A percentile compares a stretch with the other conserved stretches of the same genome.
Evolutionary conservation across 1,140 invertebrate species (phyloP).

Genomic region (Papilio polytes): DNA sequence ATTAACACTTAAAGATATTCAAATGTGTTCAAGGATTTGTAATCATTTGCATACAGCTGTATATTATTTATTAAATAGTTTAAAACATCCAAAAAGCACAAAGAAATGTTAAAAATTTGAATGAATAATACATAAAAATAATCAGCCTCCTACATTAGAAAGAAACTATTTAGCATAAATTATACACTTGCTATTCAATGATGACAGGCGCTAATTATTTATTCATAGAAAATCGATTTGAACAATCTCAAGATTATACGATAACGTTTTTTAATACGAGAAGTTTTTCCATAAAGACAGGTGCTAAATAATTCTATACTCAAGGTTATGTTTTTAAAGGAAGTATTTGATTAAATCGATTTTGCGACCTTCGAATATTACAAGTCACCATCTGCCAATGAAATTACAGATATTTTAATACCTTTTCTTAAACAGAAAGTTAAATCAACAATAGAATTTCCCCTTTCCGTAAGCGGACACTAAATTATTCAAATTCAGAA

Average conservation of each 20-base stretch:
- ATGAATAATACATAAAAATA: background rate
- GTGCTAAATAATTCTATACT: conserved; percentile 16
- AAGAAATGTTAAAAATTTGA: background rate
- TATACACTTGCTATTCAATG: no score
- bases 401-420: background rate
- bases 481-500: conserved; percentile 7
- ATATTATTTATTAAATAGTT: background rate
- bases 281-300: background rate
- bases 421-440: background rate
- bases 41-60: conserved; percentile 2
- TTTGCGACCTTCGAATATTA: conserved; percentile 27
- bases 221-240: conserved; percentile 18
- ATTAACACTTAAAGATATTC: background rate
- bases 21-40: background rate
- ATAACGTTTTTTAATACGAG: background rate
- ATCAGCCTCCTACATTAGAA: background rate
- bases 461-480: background rate
- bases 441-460: conserved; percentile 1
- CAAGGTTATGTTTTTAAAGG: background rate
- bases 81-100: background rate
- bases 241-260: background rate
- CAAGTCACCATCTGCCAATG: background rate
- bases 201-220: conserved; percentile 1
- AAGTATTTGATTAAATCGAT: conserved; percentile 14
- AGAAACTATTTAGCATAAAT: no score